Evolutionary conservation across 2,888 invertebrate genomes (phyloP).

Genomic region (Epicampocera succincta): DNA sequence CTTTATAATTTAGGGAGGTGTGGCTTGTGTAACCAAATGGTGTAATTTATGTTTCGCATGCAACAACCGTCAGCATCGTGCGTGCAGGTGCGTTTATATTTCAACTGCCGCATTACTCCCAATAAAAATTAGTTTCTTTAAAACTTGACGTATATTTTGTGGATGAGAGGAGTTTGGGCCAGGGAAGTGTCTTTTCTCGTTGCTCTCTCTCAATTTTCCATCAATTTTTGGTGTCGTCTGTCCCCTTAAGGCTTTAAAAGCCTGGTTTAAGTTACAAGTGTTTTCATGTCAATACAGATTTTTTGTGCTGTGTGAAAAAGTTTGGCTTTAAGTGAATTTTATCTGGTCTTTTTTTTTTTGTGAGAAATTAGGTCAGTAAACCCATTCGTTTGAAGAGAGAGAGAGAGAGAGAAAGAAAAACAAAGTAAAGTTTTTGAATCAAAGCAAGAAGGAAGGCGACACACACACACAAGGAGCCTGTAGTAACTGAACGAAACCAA

Average conservation of each 20-base stretch:
- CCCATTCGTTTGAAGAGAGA: slow-evolving; percentile 28
- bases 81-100: slow-evolving; percentile 66
- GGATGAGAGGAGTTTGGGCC: not conserved
- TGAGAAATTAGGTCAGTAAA: slow-evolving; percentile 58
- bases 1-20: slow-evolving; percentile 49
- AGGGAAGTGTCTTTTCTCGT: slow-evolving; percentile 4
- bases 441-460: slow-evolving; percentile 53
- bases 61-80: slow-evolving; percentile 47
- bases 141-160: not conserved
- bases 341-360: slow-evolving; percentile 16
- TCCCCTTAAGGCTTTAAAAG: slow-evolving; percentile 59
- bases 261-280: slow-evolving; percentile 60
- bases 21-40: slow-evolving; percentile 68
- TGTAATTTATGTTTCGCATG: slow-evolving; percentile 66
- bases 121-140: slow-evolving; percentile 45
- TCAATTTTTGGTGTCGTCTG: slow-evolving; percentile 66
- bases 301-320: slow-evolving; percentile 45
- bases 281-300: slow-evolving; percentile 56
- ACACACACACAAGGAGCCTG: not conserved
- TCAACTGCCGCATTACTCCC: slow-evolving; percentile 59
- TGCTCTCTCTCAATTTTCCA: slow-evolving; percentile 42
- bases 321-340: slow-evolving; percentile 36
- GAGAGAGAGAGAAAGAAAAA: slow-evolving; percentile 10
- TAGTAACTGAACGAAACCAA: not conserved
- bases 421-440: slow-evolving; percentile 32